Conservation (phyloP, 1,140 invertebrate species). For the Solen grandis region DNA sequence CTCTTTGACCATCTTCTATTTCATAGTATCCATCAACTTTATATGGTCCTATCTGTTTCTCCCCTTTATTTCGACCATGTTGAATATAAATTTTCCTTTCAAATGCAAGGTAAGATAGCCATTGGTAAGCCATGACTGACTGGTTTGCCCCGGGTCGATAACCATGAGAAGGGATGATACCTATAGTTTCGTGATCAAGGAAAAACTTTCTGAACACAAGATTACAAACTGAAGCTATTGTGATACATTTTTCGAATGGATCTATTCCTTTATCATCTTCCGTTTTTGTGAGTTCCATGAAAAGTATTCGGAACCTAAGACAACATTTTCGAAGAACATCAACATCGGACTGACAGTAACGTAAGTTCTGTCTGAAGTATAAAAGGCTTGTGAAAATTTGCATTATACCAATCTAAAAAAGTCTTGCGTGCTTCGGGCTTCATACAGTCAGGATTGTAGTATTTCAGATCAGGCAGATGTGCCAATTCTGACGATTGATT, state of each 20-base stretch:
- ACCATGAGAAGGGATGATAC: too few species aligned
- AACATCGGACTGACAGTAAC: too few species aligned
- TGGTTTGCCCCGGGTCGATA: background rate
- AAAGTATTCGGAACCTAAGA: slow-evolving; percentile 17
- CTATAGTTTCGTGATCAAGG: background rate
- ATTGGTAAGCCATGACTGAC: too few species aligned
- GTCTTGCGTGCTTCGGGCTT: too few species aligned
- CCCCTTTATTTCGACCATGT: slow-evolving; percentile 40
- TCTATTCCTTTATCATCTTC: background rate
- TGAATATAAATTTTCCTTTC: slow-evolving; percentile 29
- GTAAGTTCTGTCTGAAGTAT: slow-evolving; percentile 11
- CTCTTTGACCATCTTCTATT: too few species aligned
- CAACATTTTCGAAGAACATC: slow-evolving; percentile 36
- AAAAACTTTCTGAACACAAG: background rate
- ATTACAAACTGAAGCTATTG: too few species aligned
- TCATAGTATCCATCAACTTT: slow-evolving; percentile 39
- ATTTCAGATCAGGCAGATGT: too few species aligned
- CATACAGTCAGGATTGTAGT: too few species aligned
- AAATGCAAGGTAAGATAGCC: too few species aligned
- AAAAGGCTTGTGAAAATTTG: background rate
- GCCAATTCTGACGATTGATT: slow-evolving; percentile 11
- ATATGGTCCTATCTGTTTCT: slow-evolving; percentile 15
- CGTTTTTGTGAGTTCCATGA: slow-evolving; percentile 14
- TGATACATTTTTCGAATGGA: too few species aligned
- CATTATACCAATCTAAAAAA: slow-evolving; percentile 28